Evolutionary conservation across 2,113 vertebrate species (phyloP), one percentile per base, ranked within the genome.

Genomic region (Proterorhinus semilunaris): DNA sequence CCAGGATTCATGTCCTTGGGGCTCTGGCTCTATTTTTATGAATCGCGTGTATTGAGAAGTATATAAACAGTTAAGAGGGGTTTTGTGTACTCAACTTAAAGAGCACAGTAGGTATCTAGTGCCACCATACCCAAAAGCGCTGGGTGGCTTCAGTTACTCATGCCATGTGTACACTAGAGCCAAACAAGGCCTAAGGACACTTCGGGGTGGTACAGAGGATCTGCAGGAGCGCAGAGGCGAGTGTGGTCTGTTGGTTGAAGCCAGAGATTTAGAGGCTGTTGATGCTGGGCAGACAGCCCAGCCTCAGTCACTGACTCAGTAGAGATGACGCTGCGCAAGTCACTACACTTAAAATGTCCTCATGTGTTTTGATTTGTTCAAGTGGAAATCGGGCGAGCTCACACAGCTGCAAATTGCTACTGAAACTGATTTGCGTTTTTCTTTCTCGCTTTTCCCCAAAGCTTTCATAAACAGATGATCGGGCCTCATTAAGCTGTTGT

Each of bases 181-280:
- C 83, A 86, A 91, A 88, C 87, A 86, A 81, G 84, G 82, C 90
- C 89, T 82, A 79, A 86, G 84, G 83, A 87, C 86, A 87, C 86
- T 89, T 82, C 68, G 68, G 87, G 88, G 86, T 87, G 88, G 88
- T 90, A 86, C 65, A 71, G 83, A 72, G 75, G 74, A 74, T 78
- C 87, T 72, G 74, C 87, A 88, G 83, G 76, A 88, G 78, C 82
- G 88, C 87, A 88, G 83, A 75, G 88, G 78, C 82, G 88, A 78
- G 90, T 92, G 90, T 92, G 91, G 90, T 92, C 89, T 78, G 70
- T 80, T 88, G 87, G 88, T 84, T 90, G 79, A 85, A 87, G 85
- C 75, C 85, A 74, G 72, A 91, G 91, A 92, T 92, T 92, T 92
- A 92, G 83, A 78, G 89, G 87, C 91, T 92, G 91, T 92, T 91